Conservation (phyloP, 2,888 invertebrate genomes). For the Ophion obscuratus region DNA sequence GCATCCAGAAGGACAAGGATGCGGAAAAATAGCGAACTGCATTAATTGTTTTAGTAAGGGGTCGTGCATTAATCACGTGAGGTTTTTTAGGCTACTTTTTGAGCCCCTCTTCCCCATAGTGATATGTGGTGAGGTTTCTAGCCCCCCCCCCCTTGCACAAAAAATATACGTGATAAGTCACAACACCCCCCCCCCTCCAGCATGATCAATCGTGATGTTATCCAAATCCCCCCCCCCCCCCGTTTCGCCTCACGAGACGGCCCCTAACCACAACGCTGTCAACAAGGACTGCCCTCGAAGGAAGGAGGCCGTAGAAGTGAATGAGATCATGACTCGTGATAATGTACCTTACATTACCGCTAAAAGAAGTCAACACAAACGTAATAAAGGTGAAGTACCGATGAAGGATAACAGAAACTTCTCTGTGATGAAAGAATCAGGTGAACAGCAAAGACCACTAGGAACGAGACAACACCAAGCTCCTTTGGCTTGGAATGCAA, state of each 20-base stretch:
- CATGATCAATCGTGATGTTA: too few relatives aligned
- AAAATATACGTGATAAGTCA: too few relatives aligned
- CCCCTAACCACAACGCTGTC: neutral
- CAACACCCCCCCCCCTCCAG: too few relatives aligned
- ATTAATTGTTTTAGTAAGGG: neutral
- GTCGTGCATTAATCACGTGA: too few relatives aligned
- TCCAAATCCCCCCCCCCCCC: too few relatives aligned
- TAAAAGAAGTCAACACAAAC: slow-evolving; percentile 5
- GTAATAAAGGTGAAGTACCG: neutral
- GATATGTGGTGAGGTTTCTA: too few relatives aligned
- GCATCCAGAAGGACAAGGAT: slow-evolving; percentile 1
- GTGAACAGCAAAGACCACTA: neutral
- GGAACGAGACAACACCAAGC: neutral
- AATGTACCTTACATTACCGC: neutral
- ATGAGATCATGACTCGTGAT: slow-evolving; percentile 7
- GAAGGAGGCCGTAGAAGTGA: neutral
- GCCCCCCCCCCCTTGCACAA: too few relatives aligned
- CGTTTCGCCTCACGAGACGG: too few relatives aligned
- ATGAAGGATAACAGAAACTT: slow-evolving; percentile 9
- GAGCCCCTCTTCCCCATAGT: too few relatives aligned
- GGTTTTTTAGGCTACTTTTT: too few relatives aligned
- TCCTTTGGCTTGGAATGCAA: neutral
- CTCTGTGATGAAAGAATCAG: neutral
- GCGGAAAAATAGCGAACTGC: neutral
- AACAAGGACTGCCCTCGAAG: neutral